phyloP scores from a whole-genome alignment of 2,888 invertebrate genomes.

The Eumerus sabulonum region DNA sequence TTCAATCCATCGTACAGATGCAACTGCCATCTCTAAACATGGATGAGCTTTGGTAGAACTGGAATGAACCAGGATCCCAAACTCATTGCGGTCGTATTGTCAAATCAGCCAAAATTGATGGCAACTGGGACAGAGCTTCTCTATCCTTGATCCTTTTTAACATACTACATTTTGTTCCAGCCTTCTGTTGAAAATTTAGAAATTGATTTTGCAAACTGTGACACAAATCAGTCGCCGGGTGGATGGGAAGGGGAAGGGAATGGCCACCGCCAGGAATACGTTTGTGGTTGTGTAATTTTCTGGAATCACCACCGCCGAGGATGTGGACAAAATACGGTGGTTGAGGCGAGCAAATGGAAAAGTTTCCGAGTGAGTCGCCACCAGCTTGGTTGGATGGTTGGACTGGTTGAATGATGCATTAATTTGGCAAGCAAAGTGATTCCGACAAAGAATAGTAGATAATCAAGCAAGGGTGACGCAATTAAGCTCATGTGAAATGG shows the following conservation, averaged over 20 bases:
- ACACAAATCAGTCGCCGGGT: conserved; percentile 39
- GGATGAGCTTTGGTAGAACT: not conserved
- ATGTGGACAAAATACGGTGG: conserved; percentile 28
- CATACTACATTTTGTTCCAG: no score
- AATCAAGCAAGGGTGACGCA: not conserved
- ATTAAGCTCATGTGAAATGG: conserved; percentile 7
- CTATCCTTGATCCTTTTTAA: conserved; percentile 49
- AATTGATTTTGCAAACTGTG: conserved; percentile 62
- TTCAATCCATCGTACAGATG: conserved; percentile 27
- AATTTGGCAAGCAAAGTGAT: conserved; percentile 38
- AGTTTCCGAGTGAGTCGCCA: conserved; percentile 36
- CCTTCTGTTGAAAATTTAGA: conserved; percentile 11
- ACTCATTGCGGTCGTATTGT: conserved; percentile 47
- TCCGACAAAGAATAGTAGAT: not conserved
- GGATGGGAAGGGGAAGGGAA: no score
- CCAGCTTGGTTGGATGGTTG: conserved; percentile 35
- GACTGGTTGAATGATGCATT: conserved; percentile 61
- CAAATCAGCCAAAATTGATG: conserved; percentile 65
- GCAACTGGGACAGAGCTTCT: conserved; percentile 24
- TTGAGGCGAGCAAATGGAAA: conserved; percentile 29
- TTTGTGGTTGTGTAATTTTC: conserved; percentile 44
- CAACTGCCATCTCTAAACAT: not conserved
- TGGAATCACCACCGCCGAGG: conserved; percentile 11
- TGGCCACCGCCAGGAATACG: not conserved
- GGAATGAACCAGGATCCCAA: not conserved